A percentile compares a stretch with the other conserved stretches of the same genome.
phyloP scores from a whole-genome alignment of 2,888 invertebrate species.

The Toxonevra muliebris region DNA sequence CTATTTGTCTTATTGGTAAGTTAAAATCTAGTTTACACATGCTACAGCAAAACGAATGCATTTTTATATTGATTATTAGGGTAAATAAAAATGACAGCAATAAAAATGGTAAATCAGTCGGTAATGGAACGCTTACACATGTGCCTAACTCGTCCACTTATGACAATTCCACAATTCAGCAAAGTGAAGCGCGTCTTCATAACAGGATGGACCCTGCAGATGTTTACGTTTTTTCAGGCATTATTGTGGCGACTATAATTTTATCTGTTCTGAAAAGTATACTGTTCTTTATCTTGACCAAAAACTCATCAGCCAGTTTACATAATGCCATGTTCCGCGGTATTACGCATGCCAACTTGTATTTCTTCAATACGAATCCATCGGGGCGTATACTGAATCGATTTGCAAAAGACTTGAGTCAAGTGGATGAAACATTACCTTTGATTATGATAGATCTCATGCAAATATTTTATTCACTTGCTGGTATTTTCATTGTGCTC shows the following conservation, averaged over 20 bases:
- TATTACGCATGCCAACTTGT: conserved; percentile 83
- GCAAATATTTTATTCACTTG: conserved; percentile 80
- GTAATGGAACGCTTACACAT: background rate
- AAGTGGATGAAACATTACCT: conserved; percentile 65
- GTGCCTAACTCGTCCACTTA: too few relatives aligned
- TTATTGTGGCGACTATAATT: conserved; percentile 64
- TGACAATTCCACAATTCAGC: too few relatives aligned
- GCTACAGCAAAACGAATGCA: background rate
- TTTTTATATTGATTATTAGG: conserved; percentile 40
- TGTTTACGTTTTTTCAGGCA: conserved; percentile 67
- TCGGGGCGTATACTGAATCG: conserved; percentile 84
- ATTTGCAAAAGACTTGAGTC: conserved; percentile 87
- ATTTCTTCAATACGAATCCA: conserved; percentile 89
- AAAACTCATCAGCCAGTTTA: conserved; percentile 78
- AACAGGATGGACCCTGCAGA: conserved; percentile 50
- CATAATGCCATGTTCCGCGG: conserved; percentile 86
- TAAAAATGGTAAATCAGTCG: conserved; percentile 3
- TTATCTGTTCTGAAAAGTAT: conserved; percentile 61
- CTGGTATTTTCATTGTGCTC: conserved; percentile 83
- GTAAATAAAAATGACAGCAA: conserved; percentile 53
- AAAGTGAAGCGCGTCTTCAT: conserved; percentile 3
- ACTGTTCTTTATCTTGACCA: conserved; percentile 69
- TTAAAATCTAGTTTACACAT: background rate
- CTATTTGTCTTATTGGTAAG: conserved; percentile 78
- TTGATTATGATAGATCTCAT: conserved; percentile 64